Conservation (phyloP, 2,113 vertebrate species). For the Mastomys coucha region DNA sequence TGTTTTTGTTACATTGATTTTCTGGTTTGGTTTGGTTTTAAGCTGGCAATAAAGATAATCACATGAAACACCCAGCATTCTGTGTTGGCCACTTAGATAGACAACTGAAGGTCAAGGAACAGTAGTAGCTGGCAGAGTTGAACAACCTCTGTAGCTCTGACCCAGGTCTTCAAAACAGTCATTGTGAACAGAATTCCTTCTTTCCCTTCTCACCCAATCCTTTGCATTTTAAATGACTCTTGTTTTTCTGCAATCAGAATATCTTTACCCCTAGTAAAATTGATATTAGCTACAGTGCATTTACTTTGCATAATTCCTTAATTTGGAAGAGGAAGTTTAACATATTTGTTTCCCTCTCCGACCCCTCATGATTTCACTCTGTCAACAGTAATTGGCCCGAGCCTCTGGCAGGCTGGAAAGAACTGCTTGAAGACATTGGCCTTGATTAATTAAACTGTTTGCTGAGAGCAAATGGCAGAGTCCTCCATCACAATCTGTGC, state of each 20-base stretch:
- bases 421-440: neutral
- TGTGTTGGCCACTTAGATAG: neutral
- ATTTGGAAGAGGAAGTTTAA: conserved; percentile 46
- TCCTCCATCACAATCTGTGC: fast-evolving
- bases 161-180: neutral
- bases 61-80: conserved; percentile 19
- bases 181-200: neutral
- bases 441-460: conserved; percentile 53
- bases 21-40: neutral
- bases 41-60: neutral
- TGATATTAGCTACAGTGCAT: neutral
- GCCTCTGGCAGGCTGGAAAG: neutral
- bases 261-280: neutral
- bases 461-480: conserved; percentile 58
- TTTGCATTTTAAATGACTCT: neutral
- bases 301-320: conserved; percentile 51
- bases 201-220: neutral
- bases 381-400: conserved; percentile 16
- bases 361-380: neutral
- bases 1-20: neutral
- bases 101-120: neutral
- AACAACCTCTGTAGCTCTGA: neutral
- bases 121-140: neutral
- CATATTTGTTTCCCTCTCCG: neutral
- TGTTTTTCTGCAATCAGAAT: neutral